A percentile compares a stretch with the other conserved stretches of the same genome.
phyloP scores from a whole-genome alignment of 2,797 vertebrate genomes.

The Lerista edwardsae region DNA sequence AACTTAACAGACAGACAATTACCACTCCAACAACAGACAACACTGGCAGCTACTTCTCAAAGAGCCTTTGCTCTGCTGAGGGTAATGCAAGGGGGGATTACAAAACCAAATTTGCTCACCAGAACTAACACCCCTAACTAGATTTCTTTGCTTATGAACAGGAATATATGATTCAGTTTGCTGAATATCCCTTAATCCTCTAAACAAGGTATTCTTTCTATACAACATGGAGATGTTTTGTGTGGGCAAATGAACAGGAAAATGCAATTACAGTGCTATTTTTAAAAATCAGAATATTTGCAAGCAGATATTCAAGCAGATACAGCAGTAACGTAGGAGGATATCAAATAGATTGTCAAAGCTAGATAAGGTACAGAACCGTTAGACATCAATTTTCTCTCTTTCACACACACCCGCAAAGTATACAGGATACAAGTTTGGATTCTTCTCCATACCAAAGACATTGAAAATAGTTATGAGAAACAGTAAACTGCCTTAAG shows the following conservation, averaged over 20 bases:
- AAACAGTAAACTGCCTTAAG: neutral
- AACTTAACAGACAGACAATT: neutral
- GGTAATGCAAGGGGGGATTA: neutral
- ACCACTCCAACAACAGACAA: neutral
- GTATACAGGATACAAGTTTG: neutral
- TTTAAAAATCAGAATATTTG: slow-evolving; percentile 5
- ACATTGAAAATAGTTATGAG: neutral
- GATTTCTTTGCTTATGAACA: too few species aligned
- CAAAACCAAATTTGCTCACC: neutral
- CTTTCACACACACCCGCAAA: neutral
- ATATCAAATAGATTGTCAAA: slow-evolving; percentile 12
- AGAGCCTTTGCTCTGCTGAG: neutral
- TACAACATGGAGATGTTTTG: slow-evolving; percentile 51
- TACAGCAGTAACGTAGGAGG: neutral
- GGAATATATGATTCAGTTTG: too few species aligned
- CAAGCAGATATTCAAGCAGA: slow-evolving; percentile 22
- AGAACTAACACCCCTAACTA: neutral
- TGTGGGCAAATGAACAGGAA: slow-evolving; percentile 54
- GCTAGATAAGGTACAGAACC: neutral
- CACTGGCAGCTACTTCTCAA: neutral
- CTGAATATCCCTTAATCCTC: neutral
- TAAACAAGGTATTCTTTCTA: slow-evolving; percentile 36
- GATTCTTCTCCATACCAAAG: neutral
- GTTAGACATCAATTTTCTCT: neutral
- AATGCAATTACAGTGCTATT: slow-evolving; percentile 29